Evolutionary conservation across 1,140 invertebrate species (phyloP).

Genomic region (Rhagoletis pomonella): DNA sequence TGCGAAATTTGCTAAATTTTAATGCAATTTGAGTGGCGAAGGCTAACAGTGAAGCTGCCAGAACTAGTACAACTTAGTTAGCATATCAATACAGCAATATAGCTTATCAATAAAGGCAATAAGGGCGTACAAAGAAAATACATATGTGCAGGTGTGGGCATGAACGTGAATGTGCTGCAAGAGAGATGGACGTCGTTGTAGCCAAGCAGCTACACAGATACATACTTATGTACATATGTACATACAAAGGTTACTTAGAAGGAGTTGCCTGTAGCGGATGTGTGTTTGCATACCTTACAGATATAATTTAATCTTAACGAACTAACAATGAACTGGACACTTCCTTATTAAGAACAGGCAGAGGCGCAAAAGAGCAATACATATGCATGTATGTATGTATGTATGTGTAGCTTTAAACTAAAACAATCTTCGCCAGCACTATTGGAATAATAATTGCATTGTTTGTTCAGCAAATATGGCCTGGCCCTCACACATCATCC

Average conservation of each 20-base stretch:
- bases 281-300: background rate
- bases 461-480: background rate
- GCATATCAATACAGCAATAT: no score
- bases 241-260: no score
- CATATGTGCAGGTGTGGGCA: no score
- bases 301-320: slow-evolving; percentile 5
- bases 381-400: background rate
- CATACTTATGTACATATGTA: no score
- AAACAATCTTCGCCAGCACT: background rate
- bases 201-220: no score
- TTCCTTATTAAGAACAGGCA: background rate
- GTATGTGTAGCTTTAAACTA: background rate
- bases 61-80: background rate
- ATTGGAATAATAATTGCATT: slow-evolving; percentile 23
- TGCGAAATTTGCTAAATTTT: background rate
- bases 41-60: background rate
- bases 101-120: no score
- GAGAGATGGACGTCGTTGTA: no score
- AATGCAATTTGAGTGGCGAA: background rate
- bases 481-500: background rate
- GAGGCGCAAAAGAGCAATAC: no score
- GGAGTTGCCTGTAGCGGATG: background rate
- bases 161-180: no score
- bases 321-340: slow-evolving; percentile 31
- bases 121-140: no score